These are phyloP conservation scores for Cheumatopsyche charites DNA, from an alignment of 1,140 invertebrate species.

Conservation along the genomic window DNA sequence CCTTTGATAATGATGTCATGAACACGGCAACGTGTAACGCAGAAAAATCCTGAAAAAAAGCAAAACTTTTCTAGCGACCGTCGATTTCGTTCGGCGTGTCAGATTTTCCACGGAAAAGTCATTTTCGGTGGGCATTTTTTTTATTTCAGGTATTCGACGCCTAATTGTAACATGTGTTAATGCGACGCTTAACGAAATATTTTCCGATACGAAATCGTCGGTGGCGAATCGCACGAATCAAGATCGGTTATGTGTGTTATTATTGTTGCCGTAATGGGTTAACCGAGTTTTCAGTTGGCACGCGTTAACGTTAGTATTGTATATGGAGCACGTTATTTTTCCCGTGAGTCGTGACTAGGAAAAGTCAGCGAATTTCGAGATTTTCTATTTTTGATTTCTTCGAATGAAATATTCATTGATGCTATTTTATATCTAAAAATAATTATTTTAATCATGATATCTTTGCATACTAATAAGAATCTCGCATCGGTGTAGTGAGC, in stretches of 20 bases:
- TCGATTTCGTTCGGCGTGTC: not conserved
- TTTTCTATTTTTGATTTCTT: not conserved
- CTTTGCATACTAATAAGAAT: too few species aligned
- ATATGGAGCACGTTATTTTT: not conserved
- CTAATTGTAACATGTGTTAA: constrained; percentile 1
- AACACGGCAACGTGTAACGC: not conserved
- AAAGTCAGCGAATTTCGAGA: not conserved
- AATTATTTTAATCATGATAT: too few species aligned
- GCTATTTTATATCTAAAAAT: too few species aligned
- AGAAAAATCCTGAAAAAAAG: too few species aligned
- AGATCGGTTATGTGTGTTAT: constrained; percentile 20
- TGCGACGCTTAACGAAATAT: constrained; percentile 19
- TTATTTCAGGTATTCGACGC: too few species aligned
- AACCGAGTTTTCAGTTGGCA: not conserved
- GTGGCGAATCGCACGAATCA: constrained; percentile 17
- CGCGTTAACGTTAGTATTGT: not conserved
- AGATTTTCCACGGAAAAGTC: not conserved
- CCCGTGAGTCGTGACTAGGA: not conserved
- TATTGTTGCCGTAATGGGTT: not conserved
- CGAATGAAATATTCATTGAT: too few species aligned
- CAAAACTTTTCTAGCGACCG: too few species aligned
- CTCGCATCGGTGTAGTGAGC: too few species aligned
- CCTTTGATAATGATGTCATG: constrained; percentile 2
- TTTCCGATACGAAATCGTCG: constrained; percentile 23
- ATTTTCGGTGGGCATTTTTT: not conserved